A percentile compares a stretch with the other conserved stretches of the same genome.
Evolutionary conservation across 1,140 invertebrate genomes (phyloP).

Genomic region (Coelopa frigida): DNA sequence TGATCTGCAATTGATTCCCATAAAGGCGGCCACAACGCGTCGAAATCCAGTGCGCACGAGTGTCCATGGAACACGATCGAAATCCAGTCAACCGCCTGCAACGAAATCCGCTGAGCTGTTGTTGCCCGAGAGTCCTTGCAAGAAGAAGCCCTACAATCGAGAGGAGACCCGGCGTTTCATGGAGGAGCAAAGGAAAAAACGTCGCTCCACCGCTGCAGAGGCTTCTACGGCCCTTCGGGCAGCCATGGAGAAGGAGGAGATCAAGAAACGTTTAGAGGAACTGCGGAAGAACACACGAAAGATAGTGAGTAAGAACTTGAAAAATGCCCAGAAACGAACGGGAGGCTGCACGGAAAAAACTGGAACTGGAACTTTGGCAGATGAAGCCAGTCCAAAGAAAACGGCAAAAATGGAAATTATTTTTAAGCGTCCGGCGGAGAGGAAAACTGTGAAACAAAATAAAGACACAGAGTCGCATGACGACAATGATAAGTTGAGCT

Average conservation of each 20-base stretch:
- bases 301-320: conserved; percentile 17
- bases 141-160: conserved; percentile 5
- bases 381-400: neutral
- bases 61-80: conserved; percentile 4
- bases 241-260: conserved; percentile 17
- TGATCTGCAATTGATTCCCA: neutral
- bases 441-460: too few species aligned
- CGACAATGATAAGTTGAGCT: neutral
- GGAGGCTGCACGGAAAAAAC: neutral
- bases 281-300: conserved; percentile 16
- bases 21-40: neutral
- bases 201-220: neutral
- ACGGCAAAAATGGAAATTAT: neutral
- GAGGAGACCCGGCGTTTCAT: conserved; percentile 12
- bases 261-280: conserved; percentile 20
- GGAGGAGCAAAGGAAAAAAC: conserved; percentile 10
- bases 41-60: neutral
- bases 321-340: neutral
- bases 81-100: conserved; percentile 5
- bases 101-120: neutral
- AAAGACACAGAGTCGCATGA: too few species aligned
- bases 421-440: too few species aligned
- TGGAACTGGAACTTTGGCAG: neutral
- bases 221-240: neutral
- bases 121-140: neutral